Evolutionary conservation across 2,797 vertebrate genomes (phyloP), one percentile per base, ranked within the genome.

Genomic region (Sternarchorhynchus goeldii): DNA sequence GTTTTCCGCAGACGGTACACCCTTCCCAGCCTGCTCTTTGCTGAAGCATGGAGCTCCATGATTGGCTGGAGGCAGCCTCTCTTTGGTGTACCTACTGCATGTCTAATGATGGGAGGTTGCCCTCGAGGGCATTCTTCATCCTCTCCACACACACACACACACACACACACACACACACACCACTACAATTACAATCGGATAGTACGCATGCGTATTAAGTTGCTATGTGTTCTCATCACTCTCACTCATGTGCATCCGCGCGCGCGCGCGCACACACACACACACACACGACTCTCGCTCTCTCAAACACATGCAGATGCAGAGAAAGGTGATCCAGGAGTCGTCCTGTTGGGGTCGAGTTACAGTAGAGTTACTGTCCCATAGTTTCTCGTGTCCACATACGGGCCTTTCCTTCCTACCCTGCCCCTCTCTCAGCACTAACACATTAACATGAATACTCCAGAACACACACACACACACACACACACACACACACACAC

Each of bases 51-150:
- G 36, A 63, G 69, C 72, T 64, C 81, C 57, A 50, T 62, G 78
- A 85, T 79, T 90, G 88, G 89, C 77, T 87, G 82, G 3, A 62
- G 77, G 57, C 55, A 62, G 59, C 65, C 81, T 57, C 45, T 20
- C 32, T 58, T 18, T 66, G 18, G n/a, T 82, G 77, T 68, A 2
- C 77, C 74, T 72, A 59, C 78, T 73, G 82, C 84, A 29, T 84
- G 83, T 84, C 83, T 87, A 77, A 87, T 66, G 77, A 75, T 74
- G 76, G 60, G 70, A 62, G 82, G 32, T 71, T 83, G 87, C 85
- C 78, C 83, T 81, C 75, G 3, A n/a, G 81, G 75, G 72, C 82
- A 85, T 84, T 31, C 69, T 80, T 56, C 56, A 62, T 25, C 65
- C 41, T 21, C 16, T 1, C 10, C 12, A 18, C 66, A 77, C 29